Conservation (phyloP, 2,888 invertebrate species). For the Pandemis cinnamomeana region DNA sequence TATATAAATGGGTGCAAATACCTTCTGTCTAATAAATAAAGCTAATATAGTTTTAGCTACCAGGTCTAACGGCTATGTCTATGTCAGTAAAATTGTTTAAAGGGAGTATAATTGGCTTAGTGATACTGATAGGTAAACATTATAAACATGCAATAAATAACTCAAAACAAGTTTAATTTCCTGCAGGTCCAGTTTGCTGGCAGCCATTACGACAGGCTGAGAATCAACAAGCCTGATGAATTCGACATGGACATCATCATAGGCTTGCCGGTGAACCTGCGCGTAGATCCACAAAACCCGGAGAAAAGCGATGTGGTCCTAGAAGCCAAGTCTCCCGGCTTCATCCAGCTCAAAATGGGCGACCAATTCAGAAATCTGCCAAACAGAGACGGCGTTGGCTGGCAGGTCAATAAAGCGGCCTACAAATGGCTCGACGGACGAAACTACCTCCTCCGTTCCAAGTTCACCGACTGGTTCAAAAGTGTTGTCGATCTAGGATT, state of each 20-base stretch:
- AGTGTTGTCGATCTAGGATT: conserved; percentile 72
- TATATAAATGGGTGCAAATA: no score
- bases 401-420: conserved; percentile 65
- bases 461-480: conserved; percentile 84
- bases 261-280: conserved; percentile 72
- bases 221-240: conserved; percentile 84
- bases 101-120: no score
- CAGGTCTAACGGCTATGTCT: no score
- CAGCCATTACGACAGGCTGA: conserved; percentile 84
- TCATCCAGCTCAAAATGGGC: conserved; percentile 72
- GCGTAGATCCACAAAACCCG: conserved; percentile 48
- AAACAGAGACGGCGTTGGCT: conserved; percentile 56
- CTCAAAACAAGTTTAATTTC: neutral
- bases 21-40: no score
- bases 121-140: no score
- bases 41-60: no score
- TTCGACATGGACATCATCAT: conserved; percentile 86
- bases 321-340: conserved; percentile 72
- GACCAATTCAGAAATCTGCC: conserved; percentile 61
- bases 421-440: conserved; percentile 68
- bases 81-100: no score
- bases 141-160: no score
- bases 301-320: conserved; percentile 67
- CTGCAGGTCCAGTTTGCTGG: conserved; percentile 80
- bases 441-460: conserved; percentile 71